phyloP scores from a whole-genome alignment of 2,113 vertebrate species.

The Oreotrochilus melanogaster region DNA sequence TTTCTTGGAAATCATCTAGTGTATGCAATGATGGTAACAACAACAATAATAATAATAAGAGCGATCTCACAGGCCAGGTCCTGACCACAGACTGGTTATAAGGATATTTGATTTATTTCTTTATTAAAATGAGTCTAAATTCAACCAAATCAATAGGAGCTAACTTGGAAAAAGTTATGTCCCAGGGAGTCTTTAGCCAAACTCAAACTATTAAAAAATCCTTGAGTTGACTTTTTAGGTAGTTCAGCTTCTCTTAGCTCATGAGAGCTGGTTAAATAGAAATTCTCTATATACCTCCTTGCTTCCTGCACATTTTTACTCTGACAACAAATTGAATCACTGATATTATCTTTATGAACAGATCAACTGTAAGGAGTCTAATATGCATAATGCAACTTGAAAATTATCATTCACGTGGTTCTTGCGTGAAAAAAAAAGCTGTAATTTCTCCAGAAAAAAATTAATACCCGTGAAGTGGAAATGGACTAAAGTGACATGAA shows the following conservation, averaged over 20 bases:
- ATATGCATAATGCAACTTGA: not conserved
- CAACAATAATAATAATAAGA: not conserved
- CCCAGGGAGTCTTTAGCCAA: not conserved
- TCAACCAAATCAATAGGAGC: not conserved
- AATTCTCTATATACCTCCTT: not conserved
- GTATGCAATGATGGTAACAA: not conserved
- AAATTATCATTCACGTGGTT: not conserved
- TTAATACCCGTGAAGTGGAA: not conserved
- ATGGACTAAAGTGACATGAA: not conserved
- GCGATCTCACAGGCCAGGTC: not conserved
- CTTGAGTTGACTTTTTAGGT: not conserved
- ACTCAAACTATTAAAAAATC: not conserved
- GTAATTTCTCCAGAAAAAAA: not conserved
- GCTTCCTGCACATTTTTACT: not conserved
- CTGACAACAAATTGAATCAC: not conserved
- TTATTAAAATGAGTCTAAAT: not conserved
- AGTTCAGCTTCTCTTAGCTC: not conserved
- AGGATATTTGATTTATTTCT: not conserved
- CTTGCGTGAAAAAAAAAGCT: not conserved
- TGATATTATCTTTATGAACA: not conserved
- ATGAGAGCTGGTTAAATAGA: not conserved
- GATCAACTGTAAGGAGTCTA: not conserved
- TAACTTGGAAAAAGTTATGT: not conserved
- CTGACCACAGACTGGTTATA: not conserved
- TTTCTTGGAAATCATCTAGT: not conserved